A percentile compares a stretch with the other conserved stretches of the same genome.
These are phyloP conservation scores for Drosophila longiperda DNA, from an alignment of 2,888 invertebrate species.

Conservation along the genomic window DNA sequence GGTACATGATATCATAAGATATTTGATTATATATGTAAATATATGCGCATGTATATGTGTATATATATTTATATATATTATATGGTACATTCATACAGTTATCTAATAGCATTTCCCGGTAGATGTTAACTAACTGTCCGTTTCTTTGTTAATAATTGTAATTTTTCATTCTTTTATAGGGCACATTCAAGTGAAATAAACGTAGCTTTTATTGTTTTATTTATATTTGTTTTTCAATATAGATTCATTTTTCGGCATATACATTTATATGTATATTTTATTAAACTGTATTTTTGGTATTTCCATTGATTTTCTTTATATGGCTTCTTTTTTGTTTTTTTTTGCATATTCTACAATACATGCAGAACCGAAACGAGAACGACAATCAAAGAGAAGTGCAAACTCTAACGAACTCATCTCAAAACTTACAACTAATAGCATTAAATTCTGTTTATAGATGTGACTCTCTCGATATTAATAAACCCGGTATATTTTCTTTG, in stretches of 20 bases:
- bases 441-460: background rate
- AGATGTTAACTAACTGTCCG: constrained; percentile 63
- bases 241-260: constrained; percentile 15
- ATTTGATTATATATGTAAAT: constrained; percentile 21
- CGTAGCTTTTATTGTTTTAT: constrained; percentile 37
- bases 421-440: constrained; percentile 21
- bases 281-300: constrained; percentile 10
- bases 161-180: constrained; percentile 40
- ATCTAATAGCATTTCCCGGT: constrained; percentile 42
- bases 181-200: constrained; percentile 62
- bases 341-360: constrained; percentile 64
- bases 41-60: constrained; percentile 25
- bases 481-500: constrained; percentile 5
- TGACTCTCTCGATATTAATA: constrained; percentile 7
- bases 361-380: constrained; percentile 48
- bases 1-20: constrained; percentile 55
- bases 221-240: constrained; percentile 15
- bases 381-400: constrained; percentile 39
- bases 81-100: constrained; percentile 45
- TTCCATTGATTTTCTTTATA: constrained; percentile 6
- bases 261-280: constrained; percentile 4
- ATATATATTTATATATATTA: constrained; percentile 28
- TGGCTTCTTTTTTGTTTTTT: background rate
- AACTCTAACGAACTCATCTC: constrained; percentile 50
- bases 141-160: constrained; percentile 61